These are phyloP conservation scores for Arenaria interpres DNA, from an alignment of 2,113 vertebrate species.

Conservation along the genomic window DNA sequence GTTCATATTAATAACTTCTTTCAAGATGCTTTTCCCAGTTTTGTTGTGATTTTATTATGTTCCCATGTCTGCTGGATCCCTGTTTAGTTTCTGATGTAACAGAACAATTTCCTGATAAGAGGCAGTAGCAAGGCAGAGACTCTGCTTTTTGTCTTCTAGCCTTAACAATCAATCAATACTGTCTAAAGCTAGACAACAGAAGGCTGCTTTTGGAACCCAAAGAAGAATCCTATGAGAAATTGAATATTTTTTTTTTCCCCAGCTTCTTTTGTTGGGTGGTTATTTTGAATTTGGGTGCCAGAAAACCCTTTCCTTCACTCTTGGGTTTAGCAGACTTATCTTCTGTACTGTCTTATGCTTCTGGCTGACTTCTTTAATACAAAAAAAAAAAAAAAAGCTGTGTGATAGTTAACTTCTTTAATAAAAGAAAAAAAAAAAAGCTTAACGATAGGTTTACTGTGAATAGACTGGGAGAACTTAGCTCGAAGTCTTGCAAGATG, in stretches of 20 bases:
- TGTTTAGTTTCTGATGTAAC: neutral
- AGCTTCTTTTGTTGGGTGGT: neutral
- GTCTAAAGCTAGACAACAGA: neutral
- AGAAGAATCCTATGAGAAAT: neutral
- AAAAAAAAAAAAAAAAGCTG: neutral
- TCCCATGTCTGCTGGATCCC: neutral
- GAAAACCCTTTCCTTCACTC: neutral
- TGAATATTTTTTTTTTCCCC: accelerated
- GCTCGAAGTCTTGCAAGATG: neutral
- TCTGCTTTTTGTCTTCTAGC: neutral
- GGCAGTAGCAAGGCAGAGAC: neutral
- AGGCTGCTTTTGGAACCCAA: neutral
- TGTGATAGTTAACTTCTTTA: neutral
- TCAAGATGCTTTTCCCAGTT: neutral
- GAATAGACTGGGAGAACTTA: neutral
- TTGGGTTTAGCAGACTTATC: neutral
- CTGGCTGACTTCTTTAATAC: too few species aligned
- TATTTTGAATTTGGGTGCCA: neutral
- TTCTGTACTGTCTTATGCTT: too few species aligned
- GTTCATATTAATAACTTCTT: neutral
- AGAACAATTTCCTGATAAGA: neutral
- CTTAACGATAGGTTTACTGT: accelerated
- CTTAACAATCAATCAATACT: neutral
- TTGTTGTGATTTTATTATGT: neutral
- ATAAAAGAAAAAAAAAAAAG: neutral